Conservation (phyloP, 2,888 invertebrate genomes). For the Acheta domesticus region DNA sequence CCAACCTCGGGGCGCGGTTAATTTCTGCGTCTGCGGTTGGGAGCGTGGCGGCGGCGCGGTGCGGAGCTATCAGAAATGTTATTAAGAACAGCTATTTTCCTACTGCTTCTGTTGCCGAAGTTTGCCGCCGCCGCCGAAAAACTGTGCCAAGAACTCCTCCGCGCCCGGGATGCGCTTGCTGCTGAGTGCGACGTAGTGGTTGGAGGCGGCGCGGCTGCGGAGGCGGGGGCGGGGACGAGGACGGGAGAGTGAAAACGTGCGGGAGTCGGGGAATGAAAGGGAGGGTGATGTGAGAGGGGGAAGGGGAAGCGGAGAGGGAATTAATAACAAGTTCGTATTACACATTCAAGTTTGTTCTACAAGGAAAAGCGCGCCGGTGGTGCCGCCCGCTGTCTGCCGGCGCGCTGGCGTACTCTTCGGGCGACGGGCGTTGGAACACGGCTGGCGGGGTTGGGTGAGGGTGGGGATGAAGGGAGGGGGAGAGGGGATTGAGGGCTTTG, state of each 20-base stretch:
- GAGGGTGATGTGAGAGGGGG: background rate
- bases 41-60: background rate
- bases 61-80: slow-evolving; percentile 2
- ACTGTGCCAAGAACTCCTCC: no score
- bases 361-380: background rate
- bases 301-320: slow-evolving; percentile 27
- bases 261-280: no score
- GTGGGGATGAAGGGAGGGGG: no score
- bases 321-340: slow-evolving; percentile 36
- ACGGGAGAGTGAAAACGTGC: no score
- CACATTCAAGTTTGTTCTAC: slow-evolving; percentile 31
- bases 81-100: slow-evolving; percentile 11
- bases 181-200: background rate
- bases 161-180: no score
- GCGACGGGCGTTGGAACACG: background rate
- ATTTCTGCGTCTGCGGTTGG: background rate
- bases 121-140: no score
- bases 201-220: no score
- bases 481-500: no score
- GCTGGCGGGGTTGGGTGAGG: no score
- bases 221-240: no score
- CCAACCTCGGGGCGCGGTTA: background rate
- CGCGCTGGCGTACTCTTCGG: no score
- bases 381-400: no score
- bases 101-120: background rate